phyloP scores from a whole-genome alignment of 2,797 vertebrate genomes.

The Chelmon rostratus region DNA sequence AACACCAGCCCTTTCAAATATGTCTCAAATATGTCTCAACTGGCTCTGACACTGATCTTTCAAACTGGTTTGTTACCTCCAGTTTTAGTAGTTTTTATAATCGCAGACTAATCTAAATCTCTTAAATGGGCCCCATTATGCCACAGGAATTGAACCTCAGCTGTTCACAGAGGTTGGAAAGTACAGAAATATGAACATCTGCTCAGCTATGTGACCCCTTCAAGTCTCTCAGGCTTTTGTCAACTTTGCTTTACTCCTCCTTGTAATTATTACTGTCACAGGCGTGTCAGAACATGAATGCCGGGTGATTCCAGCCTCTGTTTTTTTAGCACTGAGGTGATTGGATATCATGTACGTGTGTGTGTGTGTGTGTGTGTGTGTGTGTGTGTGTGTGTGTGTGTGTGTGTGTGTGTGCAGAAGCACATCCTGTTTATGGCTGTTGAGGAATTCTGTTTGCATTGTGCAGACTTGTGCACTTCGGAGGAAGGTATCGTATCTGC shows the following conservation, averaged over 20 bases:
- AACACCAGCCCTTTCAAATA: neutral
- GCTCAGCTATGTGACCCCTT: neutral
- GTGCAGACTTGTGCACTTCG: slow-evolving; percentile 26
- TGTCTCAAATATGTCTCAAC: neutral
- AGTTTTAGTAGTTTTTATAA: neutral
- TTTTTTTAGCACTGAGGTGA: slow-evolving; percentile 18
- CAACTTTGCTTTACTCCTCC: neutral
- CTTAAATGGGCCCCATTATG: neutral
- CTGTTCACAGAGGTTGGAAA: neutral
- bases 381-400: slow-evolving; percentile 18
- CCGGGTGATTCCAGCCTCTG: slow-evolving; percentile 32
- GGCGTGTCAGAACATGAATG: slow-evolving; percentile 30
- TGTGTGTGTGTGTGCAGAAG: slow-evolving; percentile 6
- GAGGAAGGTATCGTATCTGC: slow-evolving; percentile 13
- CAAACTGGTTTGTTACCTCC: neutral
- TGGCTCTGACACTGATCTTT: neutral
- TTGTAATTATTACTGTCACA: slow-evolving; percentile 10
- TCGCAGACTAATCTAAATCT: neutral
- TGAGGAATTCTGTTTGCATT: slow-evolving; percentile 70
- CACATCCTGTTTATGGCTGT: slow-evolving; percentile 42
- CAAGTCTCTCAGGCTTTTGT: neutral
- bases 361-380: slow-evolving; percentile 3
- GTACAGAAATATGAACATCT: neutral
- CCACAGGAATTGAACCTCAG: neutral
- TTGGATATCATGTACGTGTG: slow-evolving; percentile 5